Evolutionary conservation across 2,888 invertebrate species (phyloP), one percentile per base, ranked within the genome.

Genomic region (Zelleria hepariella): DNA sequence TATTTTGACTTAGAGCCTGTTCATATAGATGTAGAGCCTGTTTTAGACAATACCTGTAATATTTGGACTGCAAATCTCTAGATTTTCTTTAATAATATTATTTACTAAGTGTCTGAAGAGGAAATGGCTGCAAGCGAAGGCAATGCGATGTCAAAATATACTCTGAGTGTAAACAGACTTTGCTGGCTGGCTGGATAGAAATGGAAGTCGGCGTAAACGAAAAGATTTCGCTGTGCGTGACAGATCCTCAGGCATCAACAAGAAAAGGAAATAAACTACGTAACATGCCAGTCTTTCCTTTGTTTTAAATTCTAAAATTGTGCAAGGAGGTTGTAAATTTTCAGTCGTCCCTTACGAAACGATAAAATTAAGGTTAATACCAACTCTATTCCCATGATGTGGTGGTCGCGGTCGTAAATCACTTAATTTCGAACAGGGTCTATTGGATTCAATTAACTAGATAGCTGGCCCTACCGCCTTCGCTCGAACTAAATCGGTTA

Each of bases 401-500:
- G 15, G 32, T 21, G 27, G 55, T 55, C 27, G 32, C 8, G 27
- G 5, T 27, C 32, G 20, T 55, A 55, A 55, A 55, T 55, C 55
- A 55, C 32, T 55, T 32, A 55, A 55, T 55, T 55, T n/a, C 55
- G 32, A 55, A 20, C 27, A 20, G 27, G 55, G 20, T 5, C 56
- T 24, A 48, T 57, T 51, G 48, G 51, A 15, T 57, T 60, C 60
- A 60, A 60, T 60, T 60, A 56, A 20, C 18, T 42, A 26, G 59
- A 26, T 55, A 26, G 48, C 24, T 52, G 42, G 49, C 25, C 18
- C 48, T 48, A 56, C 56, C 59, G 59, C 59, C 56, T 56, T 57
- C 60, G 56, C 42, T 56, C 27, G 49, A 51, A 27, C 59, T 48
- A 56, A 56, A 59, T 57, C 26, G 24, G 51, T 56, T 59, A 42